Conservation (phyloP, 1,140 invertebrate genomes). For the Pollicipes pollicipes region DNA sequence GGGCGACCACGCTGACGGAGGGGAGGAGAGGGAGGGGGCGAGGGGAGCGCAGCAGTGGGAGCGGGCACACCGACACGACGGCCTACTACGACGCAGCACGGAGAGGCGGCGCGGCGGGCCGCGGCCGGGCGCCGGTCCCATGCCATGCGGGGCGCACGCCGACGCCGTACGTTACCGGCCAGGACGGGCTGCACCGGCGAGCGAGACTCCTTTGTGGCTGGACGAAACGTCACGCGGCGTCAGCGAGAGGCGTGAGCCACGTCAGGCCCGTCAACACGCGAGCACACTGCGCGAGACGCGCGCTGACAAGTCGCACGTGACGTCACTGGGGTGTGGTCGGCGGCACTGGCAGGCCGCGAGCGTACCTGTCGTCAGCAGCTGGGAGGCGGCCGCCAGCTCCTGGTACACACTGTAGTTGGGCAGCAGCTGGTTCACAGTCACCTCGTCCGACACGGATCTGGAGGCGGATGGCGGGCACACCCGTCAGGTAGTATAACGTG, state of each 20-base stretch:
- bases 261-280: too few species aligned
- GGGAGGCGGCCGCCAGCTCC: constrained; percentile 77
- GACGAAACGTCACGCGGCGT: too few species aligned
- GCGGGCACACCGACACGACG: not conserved
- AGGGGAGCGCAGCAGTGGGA: too few species aligned
- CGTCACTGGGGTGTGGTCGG: constrained; percentile 13
- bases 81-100: not conserved
- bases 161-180: not conserved
- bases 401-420: constrained; percentile 88
- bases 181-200: not conserved
- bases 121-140: too few species aligned
- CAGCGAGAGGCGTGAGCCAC: too few species aligned
- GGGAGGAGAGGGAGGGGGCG: too few species aligned
- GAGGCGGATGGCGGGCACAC: too few species aligned
- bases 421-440: constrained; percentile 68
- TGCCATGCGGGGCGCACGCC: not conserved
- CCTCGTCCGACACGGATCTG: constrained; percentile 58
- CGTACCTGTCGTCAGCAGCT: constrained; percentile 68
- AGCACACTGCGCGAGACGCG: too few species aligned
- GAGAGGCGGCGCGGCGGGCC: too few species aligned
- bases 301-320: not conserved
- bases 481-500: too few species aligned
- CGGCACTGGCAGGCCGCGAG: not conserved
- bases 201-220: not conserved
- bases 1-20: too few species aligned